phyloP scores from a whole-genome alignment of 2,888 invertebrate genomes.

The Himalopsyche kuldschensis region DNA sequence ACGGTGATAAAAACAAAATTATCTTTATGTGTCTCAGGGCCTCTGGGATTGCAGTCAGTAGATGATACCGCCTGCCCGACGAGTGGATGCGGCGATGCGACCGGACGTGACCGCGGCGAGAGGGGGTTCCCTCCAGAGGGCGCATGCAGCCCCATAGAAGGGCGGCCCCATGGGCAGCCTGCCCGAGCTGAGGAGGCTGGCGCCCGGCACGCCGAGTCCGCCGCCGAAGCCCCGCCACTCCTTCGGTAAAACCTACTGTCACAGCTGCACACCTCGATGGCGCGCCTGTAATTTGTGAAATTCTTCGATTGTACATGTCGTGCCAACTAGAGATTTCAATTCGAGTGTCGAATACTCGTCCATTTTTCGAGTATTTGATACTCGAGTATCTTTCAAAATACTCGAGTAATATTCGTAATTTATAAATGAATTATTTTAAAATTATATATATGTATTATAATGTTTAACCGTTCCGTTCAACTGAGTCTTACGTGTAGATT shows the following conservation, averaged over 20 bases:
- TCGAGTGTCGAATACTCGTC: too few species aligned
- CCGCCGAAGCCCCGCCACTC: constrained; percentile 54
- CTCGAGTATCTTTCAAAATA: too few species aligned
- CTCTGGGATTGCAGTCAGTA: neutral
- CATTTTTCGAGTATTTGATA: too few species aligned
- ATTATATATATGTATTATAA: too few species aligned
- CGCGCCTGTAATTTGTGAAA: too few species aligned
- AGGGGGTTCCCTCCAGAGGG: neutral
- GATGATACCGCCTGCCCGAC: neutral
- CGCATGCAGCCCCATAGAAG: neutral
- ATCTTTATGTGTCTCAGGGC: neutral
- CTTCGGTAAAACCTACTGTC: constrained; percentile 20
- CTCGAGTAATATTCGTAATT: too few species aligned
- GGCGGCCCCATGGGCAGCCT: constrained; percentile 52
- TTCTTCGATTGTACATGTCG: too few species aligned
- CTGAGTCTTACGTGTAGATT: too few species aligned
- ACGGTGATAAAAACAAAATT: neutral
- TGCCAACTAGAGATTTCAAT: too few species aligned
- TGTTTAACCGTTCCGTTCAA: too few species aligned
- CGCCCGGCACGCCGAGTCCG: constrained; percentile 48
- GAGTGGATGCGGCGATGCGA: neutral
- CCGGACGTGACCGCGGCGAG: neutral
- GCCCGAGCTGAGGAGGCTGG: constrained; percentile 59
- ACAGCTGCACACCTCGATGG: too few species aligned
- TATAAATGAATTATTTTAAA: too few species aligned